Evolutionary conservation across 2,888 invertebrate species (phyloP), one percentile per base, ranked within the genome.

Genomic region (Ornithoptera alexandrae): DNA sequence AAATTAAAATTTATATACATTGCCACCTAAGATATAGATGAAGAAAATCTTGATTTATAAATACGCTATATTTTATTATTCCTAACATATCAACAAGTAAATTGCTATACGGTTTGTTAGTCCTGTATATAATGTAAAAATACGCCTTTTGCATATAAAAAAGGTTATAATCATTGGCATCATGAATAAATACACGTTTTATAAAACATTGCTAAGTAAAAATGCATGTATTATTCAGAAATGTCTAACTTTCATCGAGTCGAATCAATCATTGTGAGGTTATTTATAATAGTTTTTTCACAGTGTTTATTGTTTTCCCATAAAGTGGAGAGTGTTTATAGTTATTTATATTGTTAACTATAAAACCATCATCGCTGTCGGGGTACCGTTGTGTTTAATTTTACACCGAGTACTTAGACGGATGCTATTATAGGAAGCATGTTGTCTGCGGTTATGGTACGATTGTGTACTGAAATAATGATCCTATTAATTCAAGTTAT

Each of bases 281-380:
- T 62, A 42, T 65, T 62, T 58, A 69, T 65, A 69, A 69, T 62
- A 46, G 46, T 58, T 58, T 68, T 62, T 68, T 24, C n/a, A 57
- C 22, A 39, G 59, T 65, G 60, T 66, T 66, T 61, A 66, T 70
- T 70, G 66, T 66, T 53, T 66, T 66, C 50, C n/a, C 50, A 63
- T 66, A 70, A 68, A 42, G 30, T 59, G 60, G 22, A 60, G 63
- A 63, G 56, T 67, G 67, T 66, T 70, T 62, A 68, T 62, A 17
- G 39, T 62, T 22, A 56, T 66, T 59, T 60, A 70, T 22, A 66
- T 69, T 69, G 69, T 66, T 65, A 50, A 53, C 53, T 59, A 70
- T 70, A 70, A 70, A 70, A 63, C 67, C 30, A 63, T 63, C 63
- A 63, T 53, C 57, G 20, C 67, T 56, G 61, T 56, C 60, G 15